Evolutionary conservation across 1,140 invertebrate species (phyloP), one percentile per base, ranked within the genome.

Genomic region (Drosophila kurseongensis): DNA sequence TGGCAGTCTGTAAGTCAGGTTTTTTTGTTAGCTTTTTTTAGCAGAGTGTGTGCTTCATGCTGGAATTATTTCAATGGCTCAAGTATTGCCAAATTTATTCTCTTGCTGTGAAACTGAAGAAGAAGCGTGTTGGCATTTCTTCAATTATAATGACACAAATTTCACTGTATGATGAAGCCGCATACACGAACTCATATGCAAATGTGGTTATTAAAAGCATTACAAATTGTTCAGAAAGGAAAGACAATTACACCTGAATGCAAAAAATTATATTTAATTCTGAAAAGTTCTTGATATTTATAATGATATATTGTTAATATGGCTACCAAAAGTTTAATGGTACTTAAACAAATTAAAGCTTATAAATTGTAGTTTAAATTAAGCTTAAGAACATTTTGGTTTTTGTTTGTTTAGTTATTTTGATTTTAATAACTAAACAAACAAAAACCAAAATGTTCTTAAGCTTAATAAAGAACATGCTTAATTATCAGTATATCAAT

Each of bases 1-100:
- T 60, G 67, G 71, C 67, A 71, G 73, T 55, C 54, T 59, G 61
- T 75, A 67, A 67, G 72, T 56, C 73, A 50, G 47, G 54, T 75
- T 75, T 75, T 50, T 40, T 42, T 16, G 12, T 57, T 40, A 36
- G 12, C 38, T 47, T 14, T 58, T 32, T 57, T 55, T 41, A 5
- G 35, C 14, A 23, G 10, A 44, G 29, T 54, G 66, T 75, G 59
- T 65, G 59, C 69, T 75, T 57, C 56, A 66, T 56, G 61, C 36
- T 51, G 71, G 32, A 73, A 63, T 62, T 27, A 32, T 73, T 73
- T 63, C 51, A 62, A 48, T 56, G 50, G 44, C 57, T 42, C n/a
- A 3, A 45, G 36, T 59, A 76, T 76, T 75, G 82, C 78, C 83
- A 82, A 86, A 85, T 86, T 75, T 75, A 67, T 75, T 65, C 47